Base-by-base conservation (phyloP, 2,797 vertebrate species). In the Melopsittacus undulatus region DNA sequence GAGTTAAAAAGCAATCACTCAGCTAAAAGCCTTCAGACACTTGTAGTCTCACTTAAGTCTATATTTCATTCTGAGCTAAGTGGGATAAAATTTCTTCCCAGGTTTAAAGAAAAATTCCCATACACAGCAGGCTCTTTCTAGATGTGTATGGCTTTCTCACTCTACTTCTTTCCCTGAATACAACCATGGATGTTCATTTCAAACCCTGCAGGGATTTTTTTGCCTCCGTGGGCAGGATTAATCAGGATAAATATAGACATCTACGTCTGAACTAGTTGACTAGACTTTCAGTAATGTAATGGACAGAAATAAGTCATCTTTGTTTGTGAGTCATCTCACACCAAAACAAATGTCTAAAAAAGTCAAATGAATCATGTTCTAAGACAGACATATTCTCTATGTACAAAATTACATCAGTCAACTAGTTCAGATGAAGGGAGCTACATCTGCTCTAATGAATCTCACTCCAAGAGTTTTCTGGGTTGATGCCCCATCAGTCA, bases 291-390 rank as follows among this genome's bases (percentile, higher is more conserved):
- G 87, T 94, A 94, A 88, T 49, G 82, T 72, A 80, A 1, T 46
- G 45, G 61, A 80, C 70, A 85, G 24, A 80, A 89, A 93, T 59
- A 89, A 93, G 87, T 34, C 51, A 27, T 70, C 29, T 64, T 79
- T 62, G 18, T 56, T 72, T 78, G 57, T 78, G 79, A 94, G 91
- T 88, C 57, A 73, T 76, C 80, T 88, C 57, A 43, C 38, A 62
- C 30, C 32, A 78, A 92, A 96, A 85, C 72, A 94, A 85, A 85
- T 46, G 32, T 69, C 90, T 83, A 86, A 95, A 90, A 45, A 89
- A 95, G 29, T 61, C 40, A 80, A 30, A 92, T 92, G 66, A 91
- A 69, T 92, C 72, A 86, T 62, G 29, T 85, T 62, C 45, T 75
- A 85, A 61, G n/a, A n/a, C 42, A 94, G 24, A 5, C 13, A 68